Base-by-base conservation (phyloP, 2,797 vertebrate genomes). In the Dryobates pubescens region DNA sequence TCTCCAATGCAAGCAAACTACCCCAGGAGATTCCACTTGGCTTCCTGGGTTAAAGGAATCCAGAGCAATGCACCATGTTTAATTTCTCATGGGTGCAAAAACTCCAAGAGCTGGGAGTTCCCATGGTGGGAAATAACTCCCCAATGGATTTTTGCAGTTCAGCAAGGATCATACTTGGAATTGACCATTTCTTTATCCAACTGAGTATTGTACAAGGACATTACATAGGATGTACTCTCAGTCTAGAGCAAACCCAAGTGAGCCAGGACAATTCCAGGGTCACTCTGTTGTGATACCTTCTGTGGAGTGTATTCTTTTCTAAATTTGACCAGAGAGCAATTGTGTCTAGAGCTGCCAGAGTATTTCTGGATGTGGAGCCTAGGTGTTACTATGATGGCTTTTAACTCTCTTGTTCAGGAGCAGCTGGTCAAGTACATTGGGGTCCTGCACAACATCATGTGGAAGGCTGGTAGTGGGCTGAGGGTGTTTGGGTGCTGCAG, bases 401-500 rank as follows among this genome's bases (percentile, higher is more conserved):
- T 74, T 26, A 34, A 38, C 0, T 2, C 1, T 73, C 61, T n/a
- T 29, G 22, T 34, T 45, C 64, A 64, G 20, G 23, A 64, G 43
- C 41, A 85, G 69, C 17, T 47, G 58, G 23, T 36, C 32, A 20
- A 1, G 1, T 7, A 8, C 56, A 26, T 15, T 36, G 70, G 45
- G 20, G 22, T 68, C 22, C 47, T 0, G 0, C 1, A 2, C 69
- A 49, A 38, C 61, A 22, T 56, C 26, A 3, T 0, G 11, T 30
- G 51, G 43, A 6, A 72, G 51, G 36, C 32, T 26, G 26, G 26
- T 27, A 36, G 41, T 3, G 59, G 62, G 23, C 34, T 70, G 54
- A 36, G 53, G 62, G 8, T 32, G 7, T 51, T 64, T 30, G 58
- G 36, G 58, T 47, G 53, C 71, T 5, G 14, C 4, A 9, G 41